Evolutionary conservation across 92 coral and sea anemone genomes (phyloP), one percentile per base, ranked within the genome.

Genomic region (Epizoanthus scotinus): DNA sequence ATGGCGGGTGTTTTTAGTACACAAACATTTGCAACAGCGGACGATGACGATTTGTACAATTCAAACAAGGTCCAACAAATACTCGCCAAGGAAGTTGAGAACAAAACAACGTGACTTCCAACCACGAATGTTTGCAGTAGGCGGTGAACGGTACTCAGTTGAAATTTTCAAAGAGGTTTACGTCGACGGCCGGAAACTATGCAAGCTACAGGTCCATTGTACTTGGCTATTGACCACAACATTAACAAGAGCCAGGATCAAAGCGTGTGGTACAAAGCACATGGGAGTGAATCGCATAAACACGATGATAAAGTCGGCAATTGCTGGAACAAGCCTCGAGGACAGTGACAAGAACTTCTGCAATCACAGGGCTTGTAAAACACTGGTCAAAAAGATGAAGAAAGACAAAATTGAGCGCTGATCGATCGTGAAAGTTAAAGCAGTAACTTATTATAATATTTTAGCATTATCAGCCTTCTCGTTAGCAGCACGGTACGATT

Each of bases 91-190:
- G 85, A 12, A 88, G 87, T 14, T 83, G 10, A 69, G 57, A 67
- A 14, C 26, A 19, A 86, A 86, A 68, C 9, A 31, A 28, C 65
- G n/a, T n/a, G n/a, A n/a, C n/a, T 79, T 84, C 71, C 85, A 58
- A 5, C 91, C 88, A 42, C 63, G 66, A 73, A 88, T 88, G 91
- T 88, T 79, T 65, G 83, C 71, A 2, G 56, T 67, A 22, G 88
- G 86, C 19, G 86, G 85, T 5, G 67, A 61, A 56, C 83, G 87
- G 63, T 87, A 85, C 54, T 88, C 91, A 12, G 88, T 78, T 18
- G 70, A 17, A 20, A n/a, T 84, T 13, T 87, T 87, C 26, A 82
- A 82, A 63, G 71, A 87, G 78, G 36, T 27, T 58, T 86, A 47
- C 40, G 50, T 75, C 88, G 73, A 53, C 82, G 86, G 36, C 88